Evolutionary conservation across 2,797 vertebrate genomes (phyloP), one percentile per base, ranked within the genome.

Genomic region (Betta splendens): DNA sequence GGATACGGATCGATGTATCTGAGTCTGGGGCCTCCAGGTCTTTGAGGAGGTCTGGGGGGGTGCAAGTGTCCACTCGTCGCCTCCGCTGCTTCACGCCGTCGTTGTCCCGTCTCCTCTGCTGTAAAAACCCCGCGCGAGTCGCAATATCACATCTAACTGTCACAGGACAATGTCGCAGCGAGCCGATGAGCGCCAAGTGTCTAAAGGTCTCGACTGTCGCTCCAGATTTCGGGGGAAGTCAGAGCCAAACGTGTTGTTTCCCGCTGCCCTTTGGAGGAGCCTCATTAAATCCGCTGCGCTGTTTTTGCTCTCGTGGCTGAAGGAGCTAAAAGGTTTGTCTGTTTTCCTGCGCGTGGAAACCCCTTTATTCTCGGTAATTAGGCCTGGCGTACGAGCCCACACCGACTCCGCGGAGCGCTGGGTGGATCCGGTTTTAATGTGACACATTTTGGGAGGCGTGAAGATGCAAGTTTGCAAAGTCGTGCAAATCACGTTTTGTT

Each of bases 31-130:
- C 42, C 42, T 46, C 31, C 36, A 5, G 48, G 44, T 52, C 78
- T 25, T 15, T 3, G 1, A 62, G 75, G 59, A 26, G 40, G 39
- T 20, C 33, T 29, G 45, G 52, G 68, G 53, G 75, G 66, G 68
- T 21, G 3, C 18, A 15, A 63, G 64, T 52, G 71, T 83, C 77
- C 64, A 62, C 60, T 77, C 52, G 33, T 84, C 76, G 68, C 60
- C 48, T 77, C 69, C 15, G 57, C 66, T 60, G 65, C 33, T 83
- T 53, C 63, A 10, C 44, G 4, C 49, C 21, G 35, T 49, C 28
- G 69, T 48, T 47, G 65, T 22, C 28, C 5, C 20, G n/a, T 8
- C 22, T 32, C 40, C 46, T 61, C 39, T 42, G 15, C 35, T n/a
- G 37, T 44, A 32, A 36, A n/a, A 64, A 15, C 29, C 23, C 21